Evolutionary conservation across 2,113 vertebrate species (phyloP).

Genomic region (Leiothrix lutea): DNA sequence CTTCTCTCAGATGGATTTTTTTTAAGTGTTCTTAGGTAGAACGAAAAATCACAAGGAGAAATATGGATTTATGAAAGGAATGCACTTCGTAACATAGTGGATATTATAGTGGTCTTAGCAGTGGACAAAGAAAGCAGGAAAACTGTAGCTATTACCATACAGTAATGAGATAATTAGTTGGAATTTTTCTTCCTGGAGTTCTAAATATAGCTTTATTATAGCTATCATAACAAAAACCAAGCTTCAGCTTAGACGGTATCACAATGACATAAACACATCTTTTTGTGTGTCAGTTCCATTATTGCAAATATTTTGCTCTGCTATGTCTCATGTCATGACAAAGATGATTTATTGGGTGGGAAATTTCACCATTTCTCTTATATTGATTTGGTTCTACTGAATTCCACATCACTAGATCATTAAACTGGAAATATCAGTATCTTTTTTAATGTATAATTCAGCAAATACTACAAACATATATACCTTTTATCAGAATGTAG

Average conservation of each 20-base stretch:
- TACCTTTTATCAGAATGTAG: background rate
- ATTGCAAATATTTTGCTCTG: background rate
- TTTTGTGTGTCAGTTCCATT: background rate
- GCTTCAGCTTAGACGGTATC: background rate
- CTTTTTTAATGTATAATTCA: background rate
- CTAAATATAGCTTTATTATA: background rate
- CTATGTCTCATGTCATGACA: background rate
- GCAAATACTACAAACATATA: background rate
- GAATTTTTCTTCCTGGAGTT: background rate
- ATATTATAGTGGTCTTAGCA: background rate
- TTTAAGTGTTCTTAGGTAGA: background rate
- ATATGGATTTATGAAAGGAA: background rate
- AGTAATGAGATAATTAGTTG: background rate
- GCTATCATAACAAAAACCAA: background rate
- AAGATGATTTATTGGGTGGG: background rate
- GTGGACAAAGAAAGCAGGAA: background rate
- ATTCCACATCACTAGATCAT: background rate
- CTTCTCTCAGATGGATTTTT: background rate
- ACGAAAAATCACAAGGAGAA: background rate
- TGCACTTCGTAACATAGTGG: background rate
- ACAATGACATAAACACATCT: background rate
- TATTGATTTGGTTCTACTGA: background rate
- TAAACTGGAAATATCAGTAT: background rate
- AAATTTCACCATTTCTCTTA: background rate
- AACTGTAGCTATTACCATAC: background rate